Conservation (phyloP, 2,797 vertebrate species). For the Salmo trutta region DNA sequence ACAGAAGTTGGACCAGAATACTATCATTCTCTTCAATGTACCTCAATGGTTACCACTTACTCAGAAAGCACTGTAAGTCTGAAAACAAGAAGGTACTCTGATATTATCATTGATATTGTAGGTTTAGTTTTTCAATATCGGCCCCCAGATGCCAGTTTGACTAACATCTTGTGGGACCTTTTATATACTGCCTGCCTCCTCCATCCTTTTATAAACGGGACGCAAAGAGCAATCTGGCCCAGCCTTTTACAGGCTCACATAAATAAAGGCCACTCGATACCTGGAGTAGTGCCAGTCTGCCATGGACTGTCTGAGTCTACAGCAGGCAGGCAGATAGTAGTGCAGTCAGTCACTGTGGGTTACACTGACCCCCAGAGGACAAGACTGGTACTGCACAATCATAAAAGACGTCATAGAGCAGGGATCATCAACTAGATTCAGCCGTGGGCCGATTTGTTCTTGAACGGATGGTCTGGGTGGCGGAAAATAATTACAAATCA, state of each 20-base stretch:
- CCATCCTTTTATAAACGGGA: slow-evolving; percentile 18
- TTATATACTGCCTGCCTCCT: neutral
- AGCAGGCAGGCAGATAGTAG: slow-evolving; percentile 10
- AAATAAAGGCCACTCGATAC: slow-evolving; percentile 33
- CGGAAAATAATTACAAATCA: no score
- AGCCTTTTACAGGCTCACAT: slow-evolving; percentile 5
- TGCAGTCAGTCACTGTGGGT: slow-evolving; percentile 23
- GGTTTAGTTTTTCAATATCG: no score
- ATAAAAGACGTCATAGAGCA: neutral
- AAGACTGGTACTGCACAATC: neutral
- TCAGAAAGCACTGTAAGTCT: neutral
- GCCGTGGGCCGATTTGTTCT: no score
- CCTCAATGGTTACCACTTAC: neutral
- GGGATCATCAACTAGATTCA: no score
- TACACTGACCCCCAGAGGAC: slow-evolving; percentile 53
- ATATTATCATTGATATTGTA: neutral
- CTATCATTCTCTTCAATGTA: neutral
- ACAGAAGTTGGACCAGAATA: neutral
- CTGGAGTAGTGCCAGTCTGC: slow-evolving; percentile 30
- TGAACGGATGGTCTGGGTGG: no score
- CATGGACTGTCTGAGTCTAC: neutral
- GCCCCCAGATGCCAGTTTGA: neutral
- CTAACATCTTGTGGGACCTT: neutral
- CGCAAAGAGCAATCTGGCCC: slow-evolving; percentile 15
- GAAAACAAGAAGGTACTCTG: neutral